These are phyloP conservation scores for Cataglyphis cursor DNA, from an alignment of 2,888 invertebrate species.

Conservation along the genomic window DNA sequence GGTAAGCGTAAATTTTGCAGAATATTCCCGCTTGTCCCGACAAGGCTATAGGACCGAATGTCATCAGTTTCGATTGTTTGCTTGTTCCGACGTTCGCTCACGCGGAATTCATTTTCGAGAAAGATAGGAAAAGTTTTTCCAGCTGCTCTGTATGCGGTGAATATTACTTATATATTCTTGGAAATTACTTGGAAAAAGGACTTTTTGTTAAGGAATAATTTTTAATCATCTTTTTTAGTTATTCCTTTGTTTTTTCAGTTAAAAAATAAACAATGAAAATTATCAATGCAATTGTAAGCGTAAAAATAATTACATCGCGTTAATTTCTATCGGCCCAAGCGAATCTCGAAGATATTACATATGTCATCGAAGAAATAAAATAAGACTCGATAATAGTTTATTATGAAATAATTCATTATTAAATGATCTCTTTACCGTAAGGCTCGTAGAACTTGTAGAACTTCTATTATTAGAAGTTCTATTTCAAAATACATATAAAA, in stretches of 20 bases:
- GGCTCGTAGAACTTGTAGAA: background rate
- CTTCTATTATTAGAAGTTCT: background rate
- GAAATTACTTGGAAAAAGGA: background rate
- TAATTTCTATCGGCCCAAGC: background rate
- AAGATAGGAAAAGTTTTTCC: constrained; percentile 23
- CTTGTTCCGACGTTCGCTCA: constrained; percentile 18
- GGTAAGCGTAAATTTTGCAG: constrained; percentile 29
- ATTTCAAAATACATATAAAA: background rate
- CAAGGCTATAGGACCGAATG: constrained; percentile 36
- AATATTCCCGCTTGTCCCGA: constrained; percentile 38
- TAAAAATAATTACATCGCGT: background rate
- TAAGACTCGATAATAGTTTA: background rate
- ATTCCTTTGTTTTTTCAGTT: background rate
- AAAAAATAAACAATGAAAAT: background rate
- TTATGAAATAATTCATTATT: background rate
- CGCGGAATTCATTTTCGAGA: constrained; percentile 26
- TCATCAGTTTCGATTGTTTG: constrained; percentile 56
- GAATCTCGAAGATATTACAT: constrained; percentile 31
- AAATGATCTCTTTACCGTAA: background rate
- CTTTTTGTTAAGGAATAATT: background rate
- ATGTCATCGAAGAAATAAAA: background rate
- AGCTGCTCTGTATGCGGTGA: background rate
- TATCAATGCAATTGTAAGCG: background rate
- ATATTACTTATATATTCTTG: background rate
- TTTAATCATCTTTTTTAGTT: background rate